Evolutionary conservation across 2,113 vertebrate genomes (phyloP).

Genomic region (Prunella himalayana): DNA sequence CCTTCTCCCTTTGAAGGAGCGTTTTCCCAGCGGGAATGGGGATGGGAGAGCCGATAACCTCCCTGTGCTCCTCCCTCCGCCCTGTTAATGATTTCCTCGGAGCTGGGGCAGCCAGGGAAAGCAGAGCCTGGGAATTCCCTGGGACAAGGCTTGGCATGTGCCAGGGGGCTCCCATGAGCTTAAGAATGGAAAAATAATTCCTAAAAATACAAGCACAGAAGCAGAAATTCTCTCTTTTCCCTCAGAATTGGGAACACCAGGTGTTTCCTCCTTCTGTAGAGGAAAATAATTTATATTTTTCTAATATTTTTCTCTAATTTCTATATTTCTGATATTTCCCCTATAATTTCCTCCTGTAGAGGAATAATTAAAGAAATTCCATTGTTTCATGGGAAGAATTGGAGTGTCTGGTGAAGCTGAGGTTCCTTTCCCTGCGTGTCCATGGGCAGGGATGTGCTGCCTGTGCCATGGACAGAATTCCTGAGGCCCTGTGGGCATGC

Average conservation of each 20-base stretch:
- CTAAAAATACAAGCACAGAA: not conserved
- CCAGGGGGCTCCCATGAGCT: not conserved
- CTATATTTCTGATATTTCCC: not conserved
- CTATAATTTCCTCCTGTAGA: not conserved
- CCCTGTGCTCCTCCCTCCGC: not conserved
- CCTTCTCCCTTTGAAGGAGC: not conserved
- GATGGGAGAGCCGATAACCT: not conserved
- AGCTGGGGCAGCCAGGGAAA: not conserved
- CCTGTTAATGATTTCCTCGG: not conserved
- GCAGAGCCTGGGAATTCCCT: not conserved
- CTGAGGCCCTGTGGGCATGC: not conserved
- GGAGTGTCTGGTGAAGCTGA: not conserved
- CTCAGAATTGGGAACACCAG: rapidly evolving
- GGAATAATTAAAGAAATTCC: not conserved
- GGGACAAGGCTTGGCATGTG: not conserved
- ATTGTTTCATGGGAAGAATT: not conserved
- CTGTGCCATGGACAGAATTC: not conserved
- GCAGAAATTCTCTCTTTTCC: not conserved
- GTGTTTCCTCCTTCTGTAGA: not conserved
- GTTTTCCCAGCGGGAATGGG: not conserved
- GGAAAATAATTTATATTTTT: not conserved
- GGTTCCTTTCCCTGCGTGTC: rapidly evolving
- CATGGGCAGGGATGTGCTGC: not conserved
- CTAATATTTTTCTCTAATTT: not conserved
- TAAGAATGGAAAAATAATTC: rapidly evolving